Base-by-base conservation (phyloP, 1,140 invertebrate genomes). In the Chymomyza costata region DNA sequence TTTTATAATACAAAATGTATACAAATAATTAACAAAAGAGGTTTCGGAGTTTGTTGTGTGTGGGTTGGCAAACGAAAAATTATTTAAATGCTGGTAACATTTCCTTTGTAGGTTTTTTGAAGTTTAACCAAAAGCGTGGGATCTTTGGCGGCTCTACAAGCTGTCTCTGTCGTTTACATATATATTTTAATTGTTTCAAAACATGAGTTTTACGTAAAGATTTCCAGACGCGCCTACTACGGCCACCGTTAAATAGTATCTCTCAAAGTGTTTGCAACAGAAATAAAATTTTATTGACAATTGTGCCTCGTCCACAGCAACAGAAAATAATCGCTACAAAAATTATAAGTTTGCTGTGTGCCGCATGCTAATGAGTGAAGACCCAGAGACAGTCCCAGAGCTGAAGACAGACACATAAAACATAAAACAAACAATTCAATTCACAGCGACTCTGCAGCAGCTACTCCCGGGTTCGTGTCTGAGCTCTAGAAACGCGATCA, bases 71-170 rank as follows among this genome's bases (percentile, higher is more conserved):
- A n/a, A 55, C 54, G 48, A 67, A 71, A 59, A 60, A 67, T 66
- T 76, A 76, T 76, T 76, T 76, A 76, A 76, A 70, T 78, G 66
- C 47, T 45, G 51, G n/a, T n/a, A 39, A 64, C 65, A 76, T 63
- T 76, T 78, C 50, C 61, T 51, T 66, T 51, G 21, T 3, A 3
- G 3, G 8, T 25, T 3, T 25, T 25, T 25, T 25, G 21, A 8
- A 5, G n/a, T n/a, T 40, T 13, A 41, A 40, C 48, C 51, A 53
- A 30, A 76, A 80, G 71, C 73, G 73, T 78, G 71, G 71, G 71
- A 78, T 80, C 51, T 57, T 57, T 11, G 19, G 30, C 43, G 40
- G 51, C 14, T 17, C 51, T n/a, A n/a, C n/a, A 10, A 25, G 31
- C 59, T 37, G 44, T 35, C 19, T 63, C 43, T 61, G 51, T 11